A percentile compares a stretch with the other conserved stretches of the same genome.
Evolutionary conservation across 2,113 vertebrate species (phyloP).

Genomic region (Marcusenius ussheri): DNA sequence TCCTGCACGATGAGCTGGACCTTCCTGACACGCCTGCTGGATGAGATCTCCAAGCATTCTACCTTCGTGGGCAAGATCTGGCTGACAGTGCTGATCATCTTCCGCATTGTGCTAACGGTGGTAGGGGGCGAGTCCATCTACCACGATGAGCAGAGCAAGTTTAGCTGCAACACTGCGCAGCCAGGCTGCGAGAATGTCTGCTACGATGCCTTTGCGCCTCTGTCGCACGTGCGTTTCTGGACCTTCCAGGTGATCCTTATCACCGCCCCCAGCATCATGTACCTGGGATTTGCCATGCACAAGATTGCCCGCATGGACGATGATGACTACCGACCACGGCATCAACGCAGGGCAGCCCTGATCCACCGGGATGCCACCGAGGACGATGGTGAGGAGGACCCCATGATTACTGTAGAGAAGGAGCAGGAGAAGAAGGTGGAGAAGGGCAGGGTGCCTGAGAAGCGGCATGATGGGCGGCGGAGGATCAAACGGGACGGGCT

Average conservation of each 20-base stretch:
- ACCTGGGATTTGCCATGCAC: slow-evolving; percentile 52
- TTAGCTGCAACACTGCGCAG: slow-evolving; percentile 83
- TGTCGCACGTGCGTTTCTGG: slow-evolving; percentile 90
- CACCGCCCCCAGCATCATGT: slow-evolving; percentile 65
- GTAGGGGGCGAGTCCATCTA: slow-evolving; percentile 85
- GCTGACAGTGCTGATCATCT: slow-evolving; percentile 85
- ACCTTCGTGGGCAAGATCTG: slow-evolving; percentile 86
- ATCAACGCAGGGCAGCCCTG: not conserved
- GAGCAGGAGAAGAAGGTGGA: slow-evolving; percentile 54
- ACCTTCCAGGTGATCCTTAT: slow-evolving; percentile 87
- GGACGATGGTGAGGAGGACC: slow-evolving; percentile 69
- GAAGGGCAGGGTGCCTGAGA: slow-evolving; percentile 45
- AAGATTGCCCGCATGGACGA: slow-evolving; percentile 52
- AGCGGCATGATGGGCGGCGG: slow-evolving; percentile 41
- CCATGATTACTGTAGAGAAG: slow-evolving; percentile 80
- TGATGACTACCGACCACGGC: slow-evolving; percentile 35
- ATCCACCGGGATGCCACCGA: slow-evolving; percentile 65
- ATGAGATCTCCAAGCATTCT: slow-evolving; percentile 79
- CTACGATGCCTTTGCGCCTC: slow-evolving; percentile 85
- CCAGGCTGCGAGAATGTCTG: slow-evolving; percentile 89
- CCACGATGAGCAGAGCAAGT: slow-evolving; percentile 86
- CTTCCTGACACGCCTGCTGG: slow-evolving; percentile 65
- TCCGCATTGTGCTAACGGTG: slow-evolving; percentile 85
- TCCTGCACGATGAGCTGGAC: slow-evolving; percentile 74
- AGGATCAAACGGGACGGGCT: slow-evolving; percentile 53